A percentile compares a stretch with the other conserved stretches of the same genome.
Evolutionary conservation across 2,888 invertebrate species (phyloP).

Genomic region (Syrista parreyssii): DNA sequence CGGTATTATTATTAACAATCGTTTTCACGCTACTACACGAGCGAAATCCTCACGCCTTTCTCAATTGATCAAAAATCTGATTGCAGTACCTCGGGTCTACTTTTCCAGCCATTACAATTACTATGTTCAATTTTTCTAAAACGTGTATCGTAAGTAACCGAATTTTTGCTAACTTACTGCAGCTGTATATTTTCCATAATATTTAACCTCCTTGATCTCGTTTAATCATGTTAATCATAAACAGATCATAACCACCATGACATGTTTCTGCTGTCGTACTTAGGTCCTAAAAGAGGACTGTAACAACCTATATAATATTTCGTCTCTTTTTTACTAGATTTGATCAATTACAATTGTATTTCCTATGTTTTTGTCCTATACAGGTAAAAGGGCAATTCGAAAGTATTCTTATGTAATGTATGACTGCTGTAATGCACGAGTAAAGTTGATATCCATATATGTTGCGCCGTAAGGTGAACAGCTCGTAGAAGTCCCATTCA

Average conservation of each 20-base stretch:
- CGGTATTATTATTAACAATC: neutral
- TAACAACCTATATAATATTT: neutral
- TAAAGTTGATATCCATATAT: conserved; percentile 3
- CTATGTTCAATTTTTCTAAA: neutral
- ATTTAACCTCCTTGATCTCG: neutral
- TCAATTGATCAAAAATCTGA: neutral
- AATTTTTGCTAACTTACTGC: neutral
- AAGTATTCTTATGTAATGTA: conserved; percentile 6
- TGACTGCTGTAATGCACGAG: conserved; percentile 17
- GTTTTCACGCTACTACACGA: neutral
- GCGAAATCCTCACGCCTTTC: neutral
- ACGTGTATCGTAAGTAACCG: neutral
- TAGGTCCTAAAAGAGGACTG: neutral
- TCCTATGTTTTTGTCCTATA: neutral
- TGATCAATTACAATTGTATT: neutral
- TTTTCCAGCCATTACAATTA: neutral
- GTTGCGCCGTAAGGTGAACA: conserved; percentile 30
- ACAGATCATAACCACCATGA: neutral
- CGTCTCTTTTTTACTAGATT: neutral
- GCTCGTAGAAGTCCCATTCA: conserved; percentile 37
- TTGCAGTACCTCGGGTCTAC: neutral
- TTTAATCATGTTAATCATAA: neutral
- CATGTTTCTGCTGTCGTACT: neutral
- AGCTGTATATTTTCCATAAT: neutral
- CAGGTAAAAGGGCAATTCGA: neutral